Percentiles rank a stretch among this genome's conserved stretches.
Conservation (phyloP, 2,797 vertebrate species). For the Takifugu ocellatus region DNA sequence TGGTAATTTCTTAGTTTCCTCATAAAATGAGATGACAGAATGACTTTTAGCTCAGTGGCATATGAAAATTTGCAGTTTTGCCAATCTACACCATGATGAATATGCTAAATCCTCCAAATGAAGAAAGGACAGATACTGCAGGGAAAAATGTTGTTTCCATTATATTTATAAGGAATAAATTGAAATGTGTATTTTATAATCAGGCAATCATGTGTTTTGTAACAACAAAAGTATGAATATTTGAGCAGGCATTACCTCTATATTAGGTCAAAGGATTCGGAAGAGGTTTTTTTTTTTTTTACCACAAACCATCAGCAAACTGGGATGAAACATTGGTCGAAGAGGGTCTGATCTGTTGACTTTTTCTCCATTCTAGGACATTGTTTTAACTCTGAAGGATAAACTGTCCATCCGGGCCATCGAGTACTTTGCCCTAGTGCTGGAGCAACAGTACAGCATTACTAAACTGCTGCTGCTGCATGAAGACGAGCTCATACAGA, state of each 20-base stretch:
- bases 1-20: constrained; percentile 1
- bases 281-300: constrained; percentile 20
- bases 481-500: constrained; percentile 90
- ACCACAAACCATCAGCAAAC: constrained; percentile 32
- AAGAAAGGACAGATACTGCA: no score
- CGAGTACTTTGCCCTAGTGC: constrained; percentile 86
- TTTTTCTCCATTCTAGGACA: constrained; percentile 79
- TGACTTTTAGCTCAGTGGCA: no score
- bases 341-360: constrained; percentile 43
- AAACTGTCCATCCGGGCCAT: constrained; percentile 92
- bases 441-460: constrained; percentile 92
- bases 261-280: constrained; percentile 12
- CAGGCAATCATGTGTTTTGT: constrained; percentile 1
- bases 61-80: no score
- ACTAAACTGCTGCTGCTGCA: constrained; percentile 89
- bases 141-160: background rate
- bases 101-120: background rate
- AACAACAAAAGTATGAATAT: background rate
- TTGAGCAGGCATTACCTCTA: background rate
- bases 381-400: constrained; percentile 93
- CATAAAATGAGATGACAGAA: no score
- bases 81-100: constrained; percentile 1
- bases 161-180: background rate
- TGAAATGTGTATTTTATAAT: constrained; percentile 23
- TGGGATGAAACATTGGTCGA: constrained; percentile 38